Evolutionary conservation across 2,888 invertebrate genomes (phyloP).

Genomic region (Elysia crispata): DNA sequence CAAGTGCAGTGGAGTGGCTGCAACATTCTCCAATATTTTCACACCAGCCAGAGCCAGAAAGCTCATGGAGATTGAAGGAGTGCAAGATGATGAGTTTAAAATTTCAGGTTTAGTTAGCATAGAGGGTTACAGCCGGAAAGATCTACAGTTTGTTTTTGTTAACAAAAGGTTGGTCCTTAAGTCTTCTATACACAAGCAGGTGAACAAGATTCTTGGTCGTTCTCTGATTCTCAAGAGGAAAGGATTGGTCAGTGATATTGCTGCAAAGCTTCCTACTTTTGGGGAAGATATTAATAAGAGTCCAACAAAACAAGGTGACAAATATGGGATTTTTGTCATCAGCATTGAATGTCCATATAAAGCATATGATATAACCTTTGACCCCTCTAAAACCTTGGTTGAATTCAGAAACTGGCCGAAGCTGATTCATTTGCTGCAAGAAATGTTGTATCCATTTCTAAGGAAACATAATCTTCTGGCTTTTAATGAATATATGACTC

Average conservation of each 20-base stretch:
- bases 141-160: constrained; percentile 83
- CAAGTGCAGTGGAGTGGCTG: constrained; percentile 80
- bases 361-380: constrained; percentile 79
- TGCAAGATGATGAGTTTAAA: constrained; percentile 78
- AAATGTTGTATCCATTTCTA: constrained; percentile 69
- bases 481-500: constrained; percentile 30
- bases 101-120: constrained; percentile 82
- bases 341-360: constrained; percentile 80
- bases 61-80: constrained; percentile 76
- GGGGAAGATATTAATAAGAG: constrained; percentile 51
- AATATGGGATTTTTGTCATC: constrained; percentile 80
- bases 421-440: constrained; percentile 78
- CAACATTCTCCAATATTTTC: constrained; percentile 80
- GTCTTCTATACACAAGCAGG: constrained; percentile 79
- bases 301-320: constrained; percentile 66
- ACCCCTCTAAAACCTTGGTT: constrained; percentile 79
- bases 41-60: constrained; percentile 76
- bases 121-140: constrained; percentile 78
- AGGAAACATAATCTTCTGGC: constrained; percentile 59
- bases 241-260: constrained; percentile 31
- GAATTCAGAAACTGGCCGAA: constrained; percentile 81
- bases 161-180: constrained; percentile 82
- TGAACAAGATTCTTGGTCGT: constrained; percentile 76
- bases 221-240: constrained; percentile 60
- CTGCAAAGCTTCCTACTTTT: constrained; percentile 14